Evolutionary conservation across 2,888 invertebrate species (phyloP).

Genomic region (Drosophila fungiperda): DNA sequence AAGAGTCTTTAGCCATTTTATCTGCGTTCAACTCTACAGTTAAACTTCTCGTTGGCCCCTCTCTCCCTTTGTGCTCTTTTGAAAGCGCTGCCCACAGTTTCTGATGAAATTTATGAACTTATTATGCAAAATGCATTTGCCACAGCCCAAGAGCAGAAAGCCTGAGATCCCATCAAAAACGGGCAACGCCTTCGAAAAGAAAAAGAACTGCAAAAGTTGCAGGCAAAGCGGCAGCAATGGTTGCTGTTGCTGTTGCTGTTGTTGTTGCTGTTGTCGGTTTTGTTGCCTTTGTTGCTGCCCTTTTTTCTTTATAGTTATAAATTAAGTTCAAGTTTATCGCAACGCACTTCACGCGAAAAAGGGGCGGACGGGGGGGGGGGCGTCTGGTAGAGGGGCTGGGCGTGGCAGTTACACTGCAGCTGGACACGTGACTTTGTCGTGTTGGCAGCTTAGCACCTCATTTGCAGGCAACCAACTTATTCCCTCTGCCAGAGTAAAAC

Average conservation of each 20-base stretch:
- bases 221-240: conserved; percentile 8
- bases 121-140: conserved; percentile 60
- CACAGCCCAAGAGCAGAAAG: background rate
- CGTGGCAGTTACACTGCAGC: conserved; percentile 37
- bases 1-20: conserved; percentile 13
- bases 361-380: background rate
- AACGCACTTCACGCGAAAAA: conserved; percentile 64
- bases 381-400: conserved; percentile 11
- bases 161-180: conserved; percentile 37
- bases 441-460: conserved; percentile 72
- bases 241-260: conserved; percentile 13
- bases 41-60: background rate
- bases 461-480: conserved; percentile 44
- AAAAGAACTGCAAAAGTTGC: background rate
- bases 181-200: conserved; percentile 45
- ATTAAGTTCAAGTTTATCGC: conserved; percentile 66
- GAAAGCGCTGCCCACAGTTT: conserved; percentile 29
- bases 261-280: background rate
- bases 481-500: conserved; percentile 27
- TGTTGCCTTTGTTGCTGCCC: conserved; percentile 16
- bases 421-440: conserved; percentile 56
- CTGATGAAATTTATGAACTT: conserved; percentile 59
- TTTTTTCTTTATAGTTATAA: conserved; percentile 46
- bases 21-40: background rate
- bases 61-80: background rate